Evolutionary conservation across 2,113 vertebrate species (phyloP).

Genomic region (Urocolius indicus): DNA sequence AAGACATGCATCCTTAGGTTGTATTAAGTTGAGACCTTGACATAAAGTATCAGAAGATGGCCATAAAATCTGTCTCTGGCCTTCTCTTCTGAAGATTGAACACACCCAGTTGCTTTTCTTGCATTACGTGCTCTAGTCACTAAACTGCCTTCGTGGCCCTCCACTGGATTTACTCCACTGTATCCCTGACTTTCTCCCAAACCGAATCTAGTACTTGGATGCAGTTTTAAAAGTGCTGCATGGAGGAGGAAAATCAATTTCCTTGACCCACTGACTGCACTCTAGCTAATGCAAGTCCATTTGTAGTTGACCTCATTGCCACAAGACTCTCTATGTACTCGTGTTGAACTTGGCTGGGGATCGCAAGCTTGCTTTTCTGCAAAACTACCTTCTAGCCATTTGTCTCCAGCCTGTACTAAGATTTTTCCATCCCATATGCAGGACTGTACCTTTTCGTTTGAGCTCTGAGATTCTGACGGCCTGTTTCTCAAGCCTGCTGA

Average conservation of each 20-base stretch:
- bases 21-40: background rate
- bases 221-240: background rate
- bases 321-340: background rate
- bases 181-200: background rate
- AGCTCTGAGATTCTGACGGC: background rate
- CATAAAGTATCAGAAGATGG: background rate
- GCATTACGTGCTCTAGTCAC: background rate
- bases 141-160: rapidly evolving
- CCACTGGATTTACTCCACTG: background rate
- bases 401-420: background rate
- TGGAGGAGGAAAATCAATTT: background rate
- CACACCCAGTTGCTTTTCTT: background rate
- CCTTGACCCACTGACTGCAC: background rate
- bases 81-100: background rate
- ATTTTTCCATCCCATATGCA: background rate
- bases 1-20: background rate
- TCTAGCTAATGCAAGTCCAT: background rate
- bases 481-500: background rate
- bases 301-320: background rate
- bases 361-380: background rate
- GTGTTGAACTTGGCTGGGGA: background rate
- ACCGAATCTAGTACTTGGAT: rapidly evolving
- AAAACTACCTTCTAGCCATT: background rate
- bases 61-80: background rate
- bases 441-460: background rate